Percentiles rank a stretch among this genome's conserved stretches.
Conservation (phyloP, 2,797 vertebrate genomes). For the Babyrousa celebensis region DNA sequence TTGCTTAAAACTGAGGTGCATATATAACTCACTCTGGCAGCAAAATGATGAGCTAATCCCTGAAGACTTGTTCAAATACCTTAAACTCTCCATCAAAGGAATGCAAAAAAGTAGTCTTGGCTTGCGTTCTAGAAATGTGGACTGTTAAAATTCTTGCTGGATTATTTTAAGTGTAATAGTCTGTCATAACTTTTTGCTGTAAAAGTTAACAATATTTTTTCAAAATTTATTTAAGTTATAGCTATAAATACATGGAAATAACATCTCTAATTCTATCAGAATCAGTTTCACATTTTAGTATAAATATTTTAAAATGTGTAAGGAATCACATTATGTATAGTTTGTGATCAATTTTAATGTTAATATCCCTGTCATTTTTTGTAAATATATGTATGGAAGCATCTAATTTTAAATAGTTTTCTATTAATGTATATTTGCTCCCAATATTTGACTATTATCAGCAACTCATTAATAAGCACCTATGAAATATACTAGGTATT, state of each 20-base stretch:
- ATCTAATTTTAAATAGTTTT: neutral
- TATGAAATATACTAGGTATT: neutral
- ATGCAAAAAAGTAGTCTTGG: neutral
- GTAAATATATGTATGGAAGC: neutral
- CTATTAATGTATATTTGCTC: neutral
- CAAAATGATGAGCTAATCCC: neutral
- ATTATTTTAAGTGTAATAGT: conserved; percentile 11
- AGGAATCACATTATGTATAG: neutral
- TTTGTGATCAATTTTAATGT: conserved; percentile 8
- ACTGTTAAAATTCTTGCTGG: neutral
- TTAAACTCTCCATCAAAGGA: conserved; percentile 32
- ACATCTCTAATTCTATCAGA: neutral
- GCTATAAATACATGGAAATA: neutral
- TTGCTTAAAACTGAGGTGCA: conserved; percentile 30
- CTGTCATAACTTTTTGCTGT: neutral
- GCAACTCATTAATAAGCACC: neutral
- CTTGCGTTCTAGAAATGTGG: conserved; percentile 59
- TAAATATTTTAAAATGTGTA: conserved; percentile 27
- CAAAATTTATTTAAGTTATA: neutral
- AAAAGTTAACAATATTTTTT: conserved; percentile 16
- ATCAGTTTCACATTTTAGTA: conserved; percentile 28
- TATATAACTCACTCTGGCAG: neutral
- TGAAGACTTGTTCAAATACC: neutral
- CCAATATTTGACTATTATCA: neutral
- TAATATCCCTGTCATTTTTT: neutral